phyloP scores from a whole-genome alignment of 1,140 invertebrate species.

The Tribolium castaneum region DNA sequence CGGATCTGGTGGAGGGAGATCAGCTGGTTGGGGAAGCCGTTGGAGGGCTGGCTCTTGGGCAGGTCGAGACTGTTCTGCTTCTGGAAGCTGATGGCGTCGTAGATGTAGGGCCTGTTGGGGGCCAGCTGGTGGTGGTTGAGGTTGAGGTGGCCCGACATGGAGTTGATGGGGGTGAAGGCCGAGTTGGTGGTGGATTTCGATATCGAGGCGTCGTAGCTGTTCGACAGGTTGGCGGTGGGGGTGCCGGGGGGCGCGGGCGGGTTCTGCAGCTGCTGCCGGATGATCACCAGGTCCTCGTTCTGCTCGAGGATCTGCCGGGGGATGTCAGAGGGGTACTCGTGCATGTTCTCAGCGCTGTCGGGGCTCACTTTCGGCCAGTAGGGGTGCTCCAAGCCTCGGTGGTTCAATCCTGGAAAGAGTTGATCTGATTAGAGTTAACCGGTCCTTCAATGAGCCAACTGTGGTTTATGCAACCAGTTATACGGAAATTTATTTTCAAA shows the following conservation, averaged over 20 bases:
- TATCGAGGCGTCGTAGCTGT: slow-evolving; percentile 64
- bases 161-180: slow-evolving; percentile 90
- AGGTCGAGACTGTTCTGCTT: slow-evolving; percentile 67
- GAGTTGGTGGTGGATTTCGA: slow-evolving; percentile 76
- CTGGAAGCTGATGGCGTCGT: slow-evolving; percentile 91
- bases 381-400: slow-evolving; percentile 73
- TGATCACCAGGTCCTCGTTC: slow-evolving; percentile 68
- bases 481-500: slow-evolving; percentile 66
- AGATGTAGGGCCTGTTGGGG: slow-evolving; percentile 86
- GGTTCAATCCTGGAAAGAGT: slow-evolving; percentile 66
- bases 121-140: slow-evolving; percentile 79
- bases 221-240: slow-evolving; percentile 59
- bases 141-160: slow-evolving; percentile 80
- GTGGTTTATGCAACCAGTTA: slow-evolving; percentile 59
- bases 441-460: too few species aligned
- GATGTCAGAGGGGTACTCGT: slow-evolving; percentile 72
- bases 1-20: slow-evolving; percentile 96
- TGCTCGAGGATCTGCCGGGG: slow-evolving; percentile 64
- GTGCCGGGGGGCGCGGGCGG: slow-evolving; percentile 61
- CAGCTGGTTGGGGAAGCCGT: slow-evolving; percentile 92
- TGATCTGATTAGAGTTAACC: too few species aligned
- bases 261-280: slow-evolving; percentile 66
- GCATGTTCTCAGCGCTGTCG: slow-evolving; percentile 70
- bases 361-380: slow-evolving; percentile 85
- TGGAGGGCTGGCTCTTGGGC: slow-evolving; percentile 67